Conservation (phyloP, 2,888 invertebrate genomes). For the Eristalis arbustorum region DNA sequence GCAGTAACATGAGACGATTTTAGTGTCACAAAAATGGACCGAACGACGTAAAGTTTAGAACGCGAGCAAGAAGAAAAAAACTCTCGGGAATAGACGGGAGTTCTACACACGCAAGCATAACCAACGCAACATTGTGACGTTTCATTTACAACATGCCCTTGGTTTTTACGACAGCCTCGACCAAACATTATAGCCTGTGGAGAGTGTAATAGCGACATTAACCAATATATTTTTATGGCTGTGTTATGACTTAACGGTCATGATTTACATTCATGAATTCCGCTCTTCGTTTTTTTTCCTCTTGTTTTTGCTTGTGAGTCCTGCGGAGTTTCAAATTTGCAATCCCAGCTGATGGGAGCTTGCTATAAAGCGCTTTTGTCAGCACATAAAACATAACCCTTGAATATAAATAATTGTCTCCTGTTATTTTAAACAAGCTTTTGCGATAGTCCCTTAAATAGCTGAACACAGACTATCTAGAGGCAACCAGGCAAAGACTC, state of each 20-base stretch:
- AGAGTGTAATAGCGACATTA: conserved; percentile 55
- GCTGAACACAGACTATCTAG: neutral
- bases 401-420: conserved; percentile 55
- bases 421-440: conserved; percentile 33
- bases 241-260: conserved; percentile 52
- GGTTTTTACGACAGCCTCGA: conserved; percentile 48
- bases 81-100: neutral
- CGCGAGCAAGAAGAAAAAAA: neutral
- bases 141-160: conserved; percentile 29
- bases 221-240: conserved; percentile 55
- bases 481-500: neutral
- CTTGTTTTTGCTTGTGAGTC: neutral
- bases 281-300: neutral
- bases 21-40: conserved; percentile 27
- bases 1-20: conserved; percentile 26
- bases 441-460: conserved; percentile 5
- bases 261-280: conserved; percentile 54
- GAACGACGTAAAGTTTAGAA: conserved; percentile 41
- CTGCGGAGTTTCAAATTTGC: conserved; percentile 22
- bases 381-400: conserved; percentile 40
- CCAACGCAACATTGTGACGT: conserved; percentile 23
- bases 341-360: conserved; percentile 18
- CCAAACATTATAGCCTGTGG: conserved; percentile 52
- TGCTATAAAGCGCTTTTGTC: conserved; percentile 43
- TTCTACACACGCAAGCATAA: neutral